phyloP scores from a whole-genome alignment of 2,797 vertebrate genomes.

The Dendrocincla fuliginosa region DNA sequence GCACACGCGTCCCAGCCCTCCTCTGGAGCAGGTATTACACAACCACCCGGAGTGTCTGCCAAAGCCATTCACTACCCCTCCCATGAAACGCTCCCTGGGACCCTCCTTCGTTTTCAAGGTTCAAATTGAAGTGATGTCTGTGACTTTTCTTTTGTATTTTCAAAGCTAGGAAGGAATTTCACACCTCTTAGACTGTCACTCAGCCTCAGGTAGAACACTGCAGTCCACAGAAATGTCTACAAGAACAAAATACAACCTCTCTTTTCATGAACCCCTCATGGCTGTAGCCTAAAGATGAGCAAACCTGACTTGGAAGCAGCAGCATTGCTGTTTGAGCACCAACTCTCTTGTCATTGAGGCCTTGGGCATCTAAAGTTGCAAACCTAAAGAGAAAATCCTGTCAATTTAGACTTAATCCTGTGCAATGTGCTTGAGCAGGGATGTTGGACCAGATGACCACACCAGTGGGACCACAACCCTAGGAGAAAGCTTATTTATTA shows the following conservation, averaged over 20 bases:
- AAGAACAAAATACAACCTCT: background rate
- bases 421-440: background rate
- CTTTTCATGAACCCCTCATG: background rate
- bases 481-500: background rate
- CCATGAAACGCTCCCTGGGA: background rate
- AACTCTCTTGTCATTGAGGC: background rate
- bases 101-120: background rate
- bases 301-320: background rate
- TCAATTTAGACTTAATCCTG: background rate
- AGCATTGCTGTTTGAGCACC: background rate
- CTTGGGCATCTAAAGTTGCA: background rate
- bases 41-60: background rate
- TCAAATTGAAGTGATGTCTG: background rate
- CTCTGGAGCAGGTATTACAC: background rate
- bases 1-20: background rate
- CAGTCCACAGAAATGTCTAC: background rate
- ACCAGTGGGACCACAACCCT: too few species aligned
- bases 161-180: background rate
- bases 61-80: background rate
- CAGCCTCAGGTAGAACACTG: background rate
- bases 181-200: background rate
- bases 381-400: background rate
- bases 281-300: background rate
- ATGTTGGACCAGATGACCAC: background rate
- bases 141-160: background rate